Percentiles rank a stretch among this genome's conserved stretches.
Conservation (phyloP, 2,888 invertebrate genomes). For the Mycalesis mineus region DNA sequence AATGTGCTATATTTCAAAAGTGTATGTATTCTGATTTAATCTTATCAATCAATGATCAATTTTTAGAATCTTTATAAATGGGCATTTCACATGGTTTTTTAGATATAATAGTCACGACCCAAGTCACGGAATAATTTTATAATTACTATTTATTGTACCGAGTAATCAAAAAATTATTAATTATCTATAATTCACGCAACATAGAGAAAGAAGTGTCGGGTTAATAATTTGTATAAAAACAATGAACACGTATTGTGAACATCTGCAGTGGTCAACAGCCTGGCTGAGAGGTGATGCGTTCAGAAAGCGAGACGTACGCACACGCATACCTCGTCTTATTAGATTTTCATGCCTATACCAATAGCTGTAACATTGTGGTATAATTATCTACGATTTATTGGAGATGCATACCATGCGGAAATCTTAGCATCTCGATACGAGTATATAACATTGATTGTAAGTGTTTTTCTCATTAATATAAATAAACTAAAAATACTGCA, state of each 20-base stretch:
- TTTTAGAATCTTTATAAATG: too few relatives aligned
- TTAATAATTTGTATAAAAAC: conserved; percentile 3
- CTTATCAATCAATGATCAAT: too few relatives aligned
- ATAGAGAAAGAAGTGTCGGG: neutral
- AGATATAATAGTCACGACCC: too few relatives aligned
- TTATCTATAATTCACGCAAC: conserved; percentile 5
- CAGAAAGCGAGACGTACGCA: conserved; percentile 62
- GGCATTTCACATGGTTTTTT: too few relatives aligned
- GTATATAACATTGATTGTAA: neutral
- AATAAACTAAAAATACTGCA: too few relatives aligned
- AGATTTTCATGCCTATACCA: conserved; percentile 10
- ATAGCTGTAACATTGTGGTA: neutral
- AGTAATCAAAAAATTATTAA: conserved; percentile 1
- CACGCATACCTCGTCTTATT: conserved; percentile 20
- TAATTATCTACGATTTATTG: neutral
- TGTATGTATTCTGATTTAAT: too few relatives aligned
- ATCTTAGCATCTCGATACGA: neutral
- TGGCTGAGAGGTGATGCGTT: conserved; percentile 24
- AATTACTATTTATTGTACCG: neutral
- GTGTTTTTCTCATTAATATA: too few relatives aligned
- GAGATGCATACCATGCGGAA: neutral
- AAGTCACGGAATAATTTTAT: neutral
- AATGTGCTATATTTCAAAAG: too few relatives aligned
- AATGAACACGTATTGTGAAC: conserved; percentile 9
- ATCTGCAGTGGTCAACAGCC: conserved; percentile 18